These are phyloP conservation scores for Aricia agestis DNA, from an alignment of 1,140 invertebrate genomes.

Conservation along the genomic window DNA sequence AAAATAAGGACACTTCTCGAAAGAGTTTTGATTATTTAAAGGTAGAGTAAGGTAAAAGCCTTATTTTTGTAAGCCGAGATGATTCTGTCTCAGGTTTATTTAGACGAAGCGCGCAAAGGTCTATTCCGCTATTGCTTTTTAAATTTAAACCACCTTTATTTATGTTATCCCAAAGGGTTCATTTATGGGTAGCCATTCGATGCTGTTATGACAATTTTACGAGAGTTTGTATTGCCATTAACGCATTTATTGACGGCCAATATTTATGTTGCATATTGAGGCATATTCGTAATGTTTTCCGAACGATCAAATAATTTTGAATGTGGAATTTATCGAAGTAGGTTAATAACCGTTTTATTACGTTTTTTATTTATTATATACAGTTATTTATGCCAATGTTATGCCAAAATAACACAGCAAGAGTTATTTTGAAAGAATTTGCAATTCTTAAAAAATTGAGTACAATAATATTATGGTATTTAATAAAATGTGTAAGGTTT, in stretches of 20 bases:
- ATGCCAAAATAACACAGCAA: too few species aligned
- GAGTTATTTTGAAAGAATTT: too few species aligned
- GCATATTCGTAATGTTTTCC: background rate
- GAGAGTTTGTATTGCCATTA: background rate
- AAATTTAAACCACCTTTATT: background rate
- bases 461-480: too few species aligned
- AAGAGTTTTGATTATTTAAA: too few species aligned
- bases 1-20: too few species aligned
- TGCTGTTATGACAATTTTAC: background rate
- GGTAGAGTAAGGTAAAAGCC: too few species aligned
- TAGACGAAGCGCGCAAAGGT: background rate
- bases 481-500: too few species aligned
- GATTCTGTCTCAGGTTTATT: too few species aligned
- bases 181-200: background rate
- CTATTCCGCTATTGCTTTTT: background rate
- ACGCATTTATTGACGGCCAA: background rate
- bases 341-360: background rate
- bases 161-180: background rate
- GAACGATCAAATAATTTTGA: constrained; percentile 1
- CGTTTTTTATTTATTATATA: background rate
- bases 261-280: background rate
- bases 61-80: too few species aligned
- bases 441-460: too few species aligned
- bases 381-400: background rate
- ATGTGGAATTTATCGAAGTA: background rate